Evolutionary conservation across 2,797 vertebrate species (phyloP).

Genomic region (Micrastur ruficollis): DNA sequence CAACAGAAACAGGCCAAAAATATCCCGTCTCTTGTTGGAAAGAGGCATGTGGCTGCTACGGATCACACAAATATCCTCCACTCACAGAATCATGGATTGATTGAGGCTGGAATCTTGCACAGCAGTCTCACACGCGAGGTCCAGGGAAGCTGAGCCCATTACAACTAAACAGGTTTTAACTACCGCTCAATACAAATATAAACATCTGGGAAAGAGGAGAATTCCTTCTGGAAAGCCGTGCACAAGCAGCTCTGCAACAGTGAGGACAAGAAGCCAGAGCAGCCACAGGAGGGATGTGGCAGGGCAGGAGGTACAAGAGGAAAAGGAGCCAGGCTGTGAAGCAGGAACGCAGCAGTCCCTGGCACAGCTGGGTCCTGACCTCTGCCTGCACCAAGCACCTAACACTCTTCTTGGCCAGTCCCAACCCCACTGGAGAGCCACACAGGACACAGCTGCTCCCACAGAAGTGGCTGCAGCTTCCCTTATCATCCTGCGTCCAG

Average conservation of each 20-base stretch:
- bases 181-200: background rate
- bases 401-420: background rate
- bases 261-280: background rate
- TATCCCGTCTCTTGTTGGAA: background rate
- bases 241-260: background rate
- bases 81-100: background rate
- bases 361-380: background rate
- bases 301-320: background rate
- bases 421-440: fast-evolving
- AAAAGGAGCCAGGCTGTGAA: background rate
- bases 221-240: background rate
- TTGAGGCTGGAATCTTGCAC: background rate
- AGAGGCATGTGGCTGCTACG: background rate
- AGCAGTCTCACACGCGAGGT: background rate
- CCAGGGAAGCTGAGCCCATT: background rate
- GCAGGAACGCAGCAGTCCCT: fast-evolving
- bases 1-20: background rate
- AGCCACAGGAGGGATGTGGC: background rate
- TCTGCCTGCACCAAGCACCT: fast-evolving
- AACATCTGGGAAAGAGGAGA: background rate
- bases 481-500: fast-evolving
- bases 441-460: fast-evolving
- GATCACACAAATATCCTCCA: background rate
- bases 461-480: fast-evolving
- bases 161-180: background rate